Conservation (phyloP, 2,797 vertebrate species). For the Lophius americanus region DNA sequence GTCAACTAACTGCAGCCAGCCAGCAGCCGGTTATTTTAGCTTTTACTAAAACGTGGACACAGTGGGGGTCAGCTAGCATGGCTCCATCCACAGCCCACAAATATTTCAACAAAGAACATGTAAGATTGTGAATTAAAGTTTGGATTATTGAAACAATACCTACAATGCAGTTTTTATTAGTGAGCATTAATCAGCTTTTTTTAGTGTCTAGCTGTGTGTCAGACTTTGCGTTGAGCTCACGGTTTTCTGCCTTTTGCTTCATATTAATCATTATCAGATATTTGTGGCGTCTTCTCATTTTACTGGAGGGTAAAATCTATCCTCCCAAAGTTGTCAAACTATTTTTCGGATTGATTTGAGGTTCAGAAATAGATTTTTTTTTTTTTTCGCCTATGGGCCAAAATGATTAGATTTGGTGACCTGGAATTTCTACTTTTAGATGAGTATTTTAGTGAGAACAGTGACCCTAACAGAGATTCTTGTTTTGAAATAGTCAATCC, state of each 20-base stretch:
- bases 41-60: not conserved
- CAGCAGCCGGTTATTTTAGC: not conserved
- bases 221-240: not conserved
- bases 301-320: no score
- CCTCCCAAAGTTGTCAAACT: not conserved
- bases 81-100: not conserved
- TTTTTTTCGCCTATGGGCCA: no score
- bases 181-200: not conserved
- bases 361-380: not conserved
- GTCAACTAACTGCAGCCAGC: not conserved
- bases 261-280: not conserved
- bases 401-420: conserved; percentile 8
- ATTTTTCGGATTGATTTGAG: not conserved
- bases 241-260: not conserved
- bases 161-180: not conserved
- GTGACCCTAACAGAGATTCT: not conserved
- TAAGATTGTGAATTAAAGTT: not conserved
- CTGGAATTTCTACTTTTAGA: conserved; percentile 27
- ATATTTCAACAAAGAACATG: no score
- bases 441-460: conserved; percentile 3
- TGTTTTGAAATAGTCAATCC: not conserved
- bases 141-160: not conserved
- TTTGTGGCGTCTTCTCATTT: not conserved
- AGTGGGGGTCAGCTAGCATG: not conserved
- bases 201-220: not conserved